Evolutionary conservation across 2,888 invertebrate species (phyloP).

Genomic region (Thera obeliscata): DNA sequence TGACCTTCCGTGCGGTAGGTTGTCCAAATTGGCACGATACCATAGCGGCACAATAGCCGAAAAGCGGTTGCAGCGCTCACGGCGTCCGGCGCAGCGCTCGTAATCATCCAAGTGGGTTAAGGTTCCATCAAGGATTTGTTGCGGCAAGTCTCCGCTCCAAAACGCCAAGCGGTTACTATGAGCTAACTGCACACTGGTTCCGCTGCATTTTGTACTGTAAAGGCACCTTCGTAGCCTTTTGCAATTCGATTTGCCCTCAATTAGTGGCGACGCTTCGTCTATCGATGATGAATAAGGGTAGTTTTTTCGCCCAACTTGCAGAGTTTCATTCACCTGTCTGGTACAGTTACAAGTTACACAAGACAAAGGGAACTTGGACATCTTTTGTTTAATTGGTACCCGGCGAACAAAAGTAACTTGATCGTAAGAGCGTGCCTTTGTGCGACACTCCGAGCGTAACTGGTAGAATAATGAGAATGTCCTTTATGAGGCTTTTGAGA

Average conservation of each 20-base stretch:
- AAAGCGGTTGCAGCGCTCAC: constrained; percentile 66
- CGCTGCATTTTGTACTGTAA: constrained; percentile 69
- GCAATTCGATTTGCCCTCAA: constrained; percentile 52
- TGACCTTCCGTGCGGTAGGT: constrained; percentile 9
- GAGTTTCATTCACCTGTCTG: constrained; percentile 65
- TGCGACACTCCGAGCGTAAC: constrained; percentile 60
- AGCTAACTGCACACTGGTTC: constrained; percentile 78
- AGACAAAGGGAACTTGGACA: constrained; percentile 62
- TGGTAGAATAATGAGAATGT: constrained; percentile 70
- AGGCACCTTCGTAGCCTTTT: constrained; percentile 61
- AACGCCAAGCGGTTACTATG: constrained; percentile 78
- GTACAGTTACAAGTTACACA: constrained; percentile 54
- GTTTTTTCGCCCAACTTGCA: constrained; percentile 48
- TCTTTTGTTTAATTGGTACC: constrained; percentile 79
- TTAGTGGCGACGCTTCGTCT: constrained; percentile 67
- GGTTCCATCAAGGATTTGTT: constrained; percentile 84
- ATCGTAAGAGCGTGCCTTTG: constrained; percentile 75
- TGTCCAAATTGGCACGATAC: constrained; percentile 31
- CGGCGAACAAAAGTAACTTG: constrained; percentile 79
- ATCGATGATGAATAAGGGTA: constrained; percentile 56
- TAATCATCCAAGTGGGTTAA: constrained; percentile 84
- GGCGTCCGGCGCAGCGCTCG: constrained; percentile 63
- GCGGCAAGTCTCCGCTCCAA: constrained; percentile 84
- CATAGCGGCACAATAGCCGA: constrained; percentile 51
- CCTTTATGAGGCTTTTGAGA: constrained; percentile 72